phyloP scores from a whole-genome alignment of 2,113 vertebrate species.

The Scolopax mira region DNA sequence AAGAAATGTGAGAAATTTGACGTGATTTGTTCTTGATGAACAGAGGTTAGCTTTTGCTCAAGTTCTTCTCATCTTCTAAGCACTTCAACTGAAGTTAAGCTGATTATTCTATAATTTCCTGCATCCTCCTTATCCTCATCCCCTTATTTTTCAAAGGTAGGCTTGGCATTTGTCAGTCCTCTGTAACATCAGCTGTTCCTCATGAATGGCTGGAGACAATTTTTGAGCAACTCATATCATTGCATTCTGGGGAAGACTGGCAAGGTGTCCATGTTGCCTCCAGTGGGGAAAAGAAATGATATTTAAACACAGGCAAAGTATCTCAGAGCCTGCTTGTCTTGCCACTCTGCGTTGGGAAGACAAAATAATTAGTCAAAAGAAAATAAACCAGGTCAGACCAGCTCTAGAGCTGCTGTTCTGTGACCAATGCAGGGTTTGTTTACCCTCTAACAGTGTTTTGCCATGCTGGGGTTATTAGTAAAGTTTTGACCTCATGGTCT shows the following conservation, averaged over 20 bases:
- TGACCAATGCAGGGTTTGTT: neutral
- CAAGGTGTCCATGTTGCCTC: neutral
- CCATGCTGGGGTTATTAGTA: neutral
- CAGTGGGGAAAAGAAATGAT: neutral
- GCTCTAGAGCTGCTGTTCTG: neutral
- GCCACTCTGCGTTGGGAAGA: neutral
- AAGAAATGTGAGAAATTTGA: neutral
- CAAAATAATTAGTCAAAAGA: neutral
- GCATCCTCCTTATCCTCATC: neutral
- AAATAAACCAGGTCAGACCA: neutral
- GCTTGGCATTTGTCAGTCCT: neutral
- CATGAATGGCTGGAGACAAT: neutral
- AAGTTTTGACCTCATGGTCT: slow-evolving; percentile 29
- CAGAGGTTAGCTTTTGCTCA: neutral
- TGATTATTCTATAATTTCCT: neutral
- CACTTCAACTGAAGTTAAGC: neutral
- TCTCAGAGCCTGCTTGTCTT: neutral
- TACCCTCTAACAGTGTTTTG: neutral
- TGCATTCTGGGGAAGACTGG: neutral
- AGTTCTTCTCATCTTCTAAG: neutral
- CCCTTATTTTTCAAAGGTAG: neutral
- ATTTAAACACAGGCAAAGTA: neutral
- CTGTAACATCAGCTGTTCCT: neutral
- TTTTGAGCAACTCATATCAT: neutral
- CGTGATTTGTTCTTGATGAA: neutral